A percentile compares a stretch with the other conserved stretches of the same genome.
Conservation (phyloP, 2,113 vertebrate species). For the Callocephalon fimbriatum region DNA sequence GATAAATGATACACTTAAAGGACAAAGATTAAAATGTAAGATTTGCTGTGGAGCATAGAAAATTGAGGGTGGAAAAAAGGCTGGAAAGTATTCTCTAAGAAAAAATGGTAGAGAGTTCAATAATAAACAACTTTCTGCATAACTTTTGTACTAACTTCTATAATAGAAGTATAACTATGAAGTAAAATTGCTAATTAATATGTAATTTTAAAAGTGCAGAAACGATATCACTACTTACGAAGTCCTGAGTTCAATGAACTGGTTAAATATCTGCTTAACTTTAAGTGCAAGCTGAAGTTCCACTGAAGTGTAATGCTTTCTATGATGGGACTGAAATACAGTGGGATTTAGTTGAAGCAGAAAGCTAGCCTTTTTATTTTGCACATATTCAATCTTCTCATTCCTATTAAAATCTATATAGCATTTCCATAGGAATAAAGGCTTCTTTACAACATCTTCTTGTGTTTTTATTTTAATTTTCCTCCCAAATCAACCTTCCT, state of each 20-base stretch:
- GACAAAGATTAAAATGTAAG: background rate
- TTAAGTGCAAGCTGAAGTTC: background rate
- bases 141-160: background rate
- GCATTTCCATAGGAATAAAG: fast-evolving
- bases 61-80: background rate
- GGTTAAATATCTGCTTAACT: background rate
- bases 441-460: background rate
- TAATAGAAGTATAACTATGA: background rate
- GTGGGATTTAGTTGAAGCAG: background rate
- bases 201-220: background rate
- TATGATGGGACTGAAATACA: background rate
- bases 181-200: background rate
- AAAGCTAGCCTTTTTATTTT: background rate
- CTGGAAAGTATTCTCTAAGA: background rate
- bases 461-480: background rate
- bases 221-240: background rate
- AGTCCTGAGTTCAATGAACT: background rate
- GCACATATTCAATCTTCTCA: background rate
- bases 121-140: background rate
- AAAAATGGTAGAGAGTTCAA: background rate
- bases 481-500: fast-evolving
- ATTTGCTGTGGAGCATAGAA: background rate
- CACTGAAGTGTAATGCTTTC: fast-evolving
- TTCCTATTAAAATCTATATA: background rate
- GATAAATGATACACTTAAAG: background rate